A percentile compares a stretch with the other conserved stretches of the same genome.
Conservation (phyloP, 2,888 invertebrate species). For the Tachystola acroxantha region DNA sequence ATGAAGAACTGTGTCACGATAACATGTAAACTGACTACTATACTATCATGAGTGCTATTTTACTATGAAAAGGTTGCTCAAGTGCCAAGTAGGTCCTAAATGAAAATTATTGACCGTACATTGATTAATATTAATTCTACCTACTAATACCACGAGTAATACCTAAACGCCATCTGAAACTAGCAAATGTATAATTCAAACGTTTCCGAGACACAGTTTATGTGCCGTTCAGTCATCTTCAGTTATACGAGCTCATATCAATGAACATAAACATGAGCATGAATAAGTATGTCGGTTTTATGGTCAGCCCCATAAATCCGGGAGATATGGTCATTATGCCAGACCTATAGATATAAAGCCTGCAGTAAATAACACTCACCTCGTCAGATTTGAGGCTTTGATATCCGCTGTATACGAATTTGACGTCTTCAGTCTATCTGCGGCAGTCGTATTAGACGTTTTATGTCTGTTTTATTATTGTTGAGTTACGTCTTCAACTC, state of each 20-base stretch:
- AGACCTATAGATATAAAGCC: conserved; percentile 12
- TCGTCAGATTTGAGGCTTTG: neutral
- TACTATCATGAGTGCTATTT: too few species aligned
- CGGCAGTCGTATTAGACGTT: neutral
- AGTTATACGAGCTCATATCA: conserved; percentile 45
- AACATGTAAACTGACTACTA: too few species aligned
- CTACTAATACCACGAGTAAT: too few species aligned
- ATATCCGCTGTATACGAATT: neutral
- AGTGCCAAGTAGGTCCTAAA: too few species aligned
- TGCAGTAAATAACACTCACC: conserved; percentile 11
- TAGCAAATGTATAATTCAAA: conserved; percentile 14
- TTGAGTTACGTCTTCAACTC: conserved; percentile 5
- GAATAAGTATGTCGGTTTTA: conserved; percentile 60
- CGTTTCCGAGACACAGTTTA: conserved; percentile 24
- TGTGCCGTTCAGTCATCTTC: conserved; percentile 22
- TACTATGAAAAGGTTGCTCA: too few species aligned
- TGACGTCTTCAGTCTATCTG: neutral
- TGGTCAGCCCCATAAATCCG: conserved; percentile 42
- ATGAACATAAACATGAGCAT: conserved; percentile 58
- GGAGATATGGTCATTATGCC: conserved; percentile 39
- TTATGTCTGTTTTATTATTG: neutral
- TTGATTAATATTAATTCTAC: too few species aligned
- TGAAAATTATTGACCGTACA: too few species aligned
- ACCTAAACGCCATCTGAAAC: neutral
- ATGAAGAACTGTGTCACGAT: too few species aligned